Evolutionary conservation across 2,113 vertebrate genomes (phyloP).

Genomic region (Mesocricetus auratus): DNA sequence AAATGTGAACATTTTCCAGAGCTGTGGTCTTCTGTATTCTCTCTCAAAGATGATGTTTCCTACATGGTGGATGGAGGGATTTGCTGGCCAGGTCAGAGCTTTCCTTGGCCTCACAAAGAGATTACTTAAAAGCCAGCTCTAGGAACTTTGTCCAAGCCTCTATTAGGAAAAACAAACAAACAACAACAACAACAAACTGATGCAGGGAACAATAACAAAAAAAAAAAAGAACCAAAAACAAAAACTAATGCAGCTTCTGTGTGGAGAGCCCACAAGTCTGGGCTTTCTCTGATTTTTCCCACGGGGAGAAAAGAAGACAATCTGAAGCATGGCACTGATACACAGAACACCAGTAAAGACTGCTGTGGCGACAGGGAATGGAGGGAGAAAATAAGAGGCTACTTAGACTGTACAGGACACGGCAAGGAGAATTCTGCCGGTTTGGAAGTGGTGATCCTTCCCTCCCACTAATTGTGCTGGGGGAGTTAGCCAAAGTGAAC

Average conservation of each 20-base stretch:
- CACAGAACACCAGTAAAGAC: slow-evolving; percentile 32
- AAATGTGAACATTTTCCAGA: slow-evolving; percentile 51
- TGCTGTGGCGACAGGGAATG: not conserved
- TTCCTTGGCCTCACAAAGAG: slow-evolving; percentile 62
- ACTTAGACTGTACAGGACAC: not conserved
- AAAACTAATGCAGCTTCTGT: not conserved
- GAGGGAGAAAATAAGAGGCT: not conserved
- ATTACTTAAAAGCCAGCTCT: slow-evolving; percentile 60
- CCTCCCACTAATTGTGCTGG: slow-evolving; percentile 44
- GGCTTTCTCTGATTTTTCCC: slow-evolving; percentile 25
- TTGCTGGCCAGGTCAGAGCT: slow-evolving; percentile 21
- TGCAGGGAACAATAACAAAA: too few relatives aligned
- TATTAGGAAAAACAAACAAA: not conserved
- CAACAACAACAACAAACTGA: not conserved
- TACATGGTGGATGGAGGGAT: slow-evolving; percentile 39
- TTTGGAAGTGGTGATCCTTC: not conserved
- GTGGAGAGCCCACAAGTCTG: not conserved
- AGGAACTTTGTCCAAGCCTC: slow-evolving; percentile 60
- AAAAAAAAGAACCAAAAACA: too few relatives aligned
- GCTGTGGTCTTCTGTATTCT: slow-evolving; percentile 18
- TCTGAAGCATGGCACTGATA: slow-evolving; percentile 35
- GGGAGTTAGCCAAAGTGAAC: slow-evolving; percentile 74
- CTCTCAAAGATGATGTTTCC: slow-evolving; percentile 48
- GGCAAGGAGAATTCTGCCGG: slow-evolving; percentile 33
- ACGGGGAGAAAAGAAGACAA: slow-evolving; percentile 40